Conservation (phyloP, 2,888 invertebrate genomes). For the Venustoraphidia nigricollis region DNA sequence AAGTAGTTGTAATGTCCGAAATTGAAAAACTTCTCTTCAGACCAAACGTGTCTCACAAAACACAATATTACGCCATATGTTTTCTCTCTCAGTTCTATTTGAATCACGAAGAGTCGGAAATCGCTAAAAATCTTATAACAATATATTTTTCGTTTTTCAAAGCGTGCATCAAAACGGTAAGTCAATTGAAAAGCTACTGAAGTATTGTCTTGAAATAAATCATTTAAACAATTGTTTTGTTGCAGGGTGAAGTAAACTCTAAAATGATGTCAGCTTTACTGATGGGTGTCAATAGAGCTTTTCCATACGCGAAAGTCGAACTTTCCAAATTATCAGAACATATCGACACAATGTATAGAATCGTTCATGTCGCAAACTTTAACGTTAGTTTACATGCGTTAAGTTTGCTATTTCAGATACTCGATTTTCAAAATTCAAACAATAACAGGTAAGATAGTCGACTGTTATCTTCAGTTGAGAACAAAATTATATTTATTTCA, state of each 20-base stretch:
- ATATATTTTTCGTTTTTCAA: slow-evolving; percentile 96
- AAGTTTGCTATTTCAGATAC: slow-evolving; percentile 45
- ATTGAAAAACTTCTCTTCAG: slow-evolving; percentile 81
- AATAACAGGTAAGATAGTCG: slow-evolving; percentile 35
- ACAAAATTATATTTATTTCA: neutral
- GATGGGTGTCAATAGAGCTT: slow-evolving; percentile 70
- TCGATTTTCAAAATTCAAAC: slow-evolving; percentile 32
- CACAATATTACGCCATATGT: slow-evolving; percentile 89
- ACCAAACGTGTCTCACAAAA: slow-evolving; percentile 63
- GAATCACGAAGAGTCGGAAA: slow-evolving; percentile 49
- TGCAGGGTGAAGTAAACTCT: slow-evolving; percentile 59
- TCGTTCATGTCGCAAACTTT: slow-evolving; percentile 68
- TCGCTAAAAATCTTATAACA: slow-evolving; percentile 71
- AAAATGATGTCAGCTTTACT: slow-evolving; percentile 72
- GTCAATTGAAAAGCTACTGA: slow-evolving; percentile 5
- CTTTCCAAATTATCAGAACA: slow-evolving; percentile 41
- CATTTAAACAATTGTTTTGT: slow-evolving; percentile 8
- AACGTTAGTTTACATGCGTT: slow-evolving; percentile 43
- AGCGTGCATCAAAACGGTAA: slow-evolving; percentile 66
- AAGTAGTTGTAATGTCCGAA: slow-evolving; percentile 69
- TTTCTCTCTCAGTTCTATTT: slow-evolving; percentile 77
- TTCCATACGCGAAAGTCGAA: slow-evolving; percentile 61
- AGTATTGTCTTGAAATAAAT: slow-evolving; percentile 1
- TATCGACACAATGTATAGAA: slow-evolving; percentile 61
- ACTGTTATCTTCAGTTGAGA: neutral